Evolutionary conservation across 2,113 vertebrate genomes (phyloP), one percentile per base, ranked within the genome.

Genomic region (Damaliscus lunatus): DNA sequence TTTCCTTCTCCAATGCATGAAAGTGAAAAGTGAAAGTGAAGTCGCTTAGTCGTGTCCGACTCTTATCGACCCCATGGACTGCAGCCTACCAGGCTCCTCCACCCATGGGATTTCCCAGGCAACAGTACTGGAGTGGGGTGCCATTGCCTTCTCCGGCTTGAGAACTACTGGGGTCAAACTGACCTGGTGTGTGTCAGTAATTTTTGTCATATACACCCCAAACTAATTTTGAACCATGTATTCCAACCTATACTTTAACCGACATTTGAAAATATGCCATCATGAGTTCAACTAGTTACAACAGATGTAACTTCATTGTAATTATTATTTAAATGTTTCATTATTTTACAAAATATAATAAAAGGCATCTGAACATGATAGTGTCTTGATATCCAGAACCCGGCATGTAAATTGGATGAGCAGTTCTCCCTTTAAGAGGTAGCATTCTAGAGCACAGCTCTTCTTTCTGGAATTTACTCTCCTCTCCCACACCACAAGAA

Each of bases 151-250:
- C 48, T 50, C 48, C 48, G 12, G 8, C 6, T 67, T 53, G 5
- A 7, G 16, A 50, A 11, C 16, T 1, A 15, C n/a, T 9, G 21
- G n/a, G 25, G 8, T 9, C 14, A 1, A 67, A 59, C 29, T 8
- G 52, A 43, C 52, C 15, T 0, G n/a, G 29, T 23, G 16, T 7
- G 16, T 23, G 19, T 52, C 25, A 19, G 1, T 25, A 23, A 9
- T 19, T 14, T 67, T 53, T 6, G 14, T 55, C 31, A 6, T 7
- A 8, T 10, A 52, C 1, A 33, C 36, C 14, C n/a, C 13, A 4
- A 40, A 25, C 11, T 17, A 59, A 48, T 29, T 59, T 15, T 16
- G 78, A 81, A 53, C 6, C 16, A 27, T 0, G 2, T 21, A 27
- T 7, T 31, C 29, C 12, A 17, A 21, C 17, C 62, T 13, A 43